Conservation (phyloP, 2,797 vertebrate genomes). For the Pogonophryne albipinna region DNA sequence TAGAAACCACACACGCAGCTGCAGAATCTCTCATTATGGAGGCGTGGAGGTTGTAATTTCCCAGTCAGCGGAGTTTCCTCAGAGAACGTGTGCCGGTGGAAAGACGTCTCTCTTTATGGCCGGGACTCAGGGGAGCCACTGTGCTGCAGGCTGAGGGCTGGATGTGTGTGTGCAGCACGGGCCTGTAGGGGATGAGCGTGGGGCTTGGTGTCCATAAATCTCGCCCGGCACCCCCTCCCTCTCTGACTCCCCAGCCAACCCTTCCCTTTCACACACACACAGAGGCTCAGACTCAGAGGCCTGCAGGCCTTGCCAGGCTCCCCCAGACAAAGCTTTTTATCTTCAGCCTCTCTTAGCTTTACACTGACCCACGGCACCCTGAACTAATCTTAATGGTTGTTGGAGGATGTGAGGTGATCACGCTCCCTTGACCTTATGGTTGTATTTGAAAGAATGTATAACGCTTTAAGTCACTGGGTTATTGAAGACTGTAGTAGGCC, state of each 20-base stretch:
- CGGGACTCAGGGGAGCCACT: constrained; percentile 73
- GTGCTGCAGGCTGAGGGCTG: constrained; percentile 61
- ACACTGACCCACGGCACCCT: constrained; percentile 71
- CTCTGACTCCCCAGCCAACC: constrained; percentile 58
- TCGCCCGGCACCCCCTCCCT: constrained; percentile 61
- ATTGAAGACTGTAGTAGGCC: constrained; percentile 45
- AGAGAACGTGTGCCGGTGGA: constrained; percentile 71
- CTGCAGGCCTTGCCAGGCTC: constrained; percentile 57
- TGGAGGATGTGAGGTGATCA: constrained; percentile 67
- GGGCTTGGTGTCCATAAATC: constrained; percentile 82
- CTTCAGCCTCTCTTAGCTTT: constrained; percentile 69
- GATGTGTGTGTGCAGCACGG: constrained; percentile 50
- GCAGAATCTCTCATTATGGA: constrained; percentile 45
- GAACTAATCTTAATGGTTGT: constrained; percentile 80
- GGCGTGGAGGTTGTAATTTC: constrained; percentile 72
- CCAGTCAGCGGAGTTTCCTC: constrained; percentile 75
- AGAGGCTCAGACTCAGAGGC: constrained; percentile 55
- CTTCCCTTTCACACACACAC: constrained; percentile 61
- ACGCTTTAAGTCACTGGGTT: constrained; percentile 52
- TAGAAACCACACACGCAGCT: constrained; percentile 47
- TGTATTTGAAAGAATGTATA: constrained; percentile 39
- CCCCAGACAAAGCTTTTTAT: constrained; percentile 68
- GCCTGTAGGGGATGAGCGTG: constrained; percentile 68
- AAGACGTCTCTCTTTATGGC: constrained; percentile 78
- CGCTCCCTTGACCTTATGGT: constrained; percentile 60